Base-by-base conservation (phyloP, 2,113 vertebrate species). In the Cavia aperea region DNA sequence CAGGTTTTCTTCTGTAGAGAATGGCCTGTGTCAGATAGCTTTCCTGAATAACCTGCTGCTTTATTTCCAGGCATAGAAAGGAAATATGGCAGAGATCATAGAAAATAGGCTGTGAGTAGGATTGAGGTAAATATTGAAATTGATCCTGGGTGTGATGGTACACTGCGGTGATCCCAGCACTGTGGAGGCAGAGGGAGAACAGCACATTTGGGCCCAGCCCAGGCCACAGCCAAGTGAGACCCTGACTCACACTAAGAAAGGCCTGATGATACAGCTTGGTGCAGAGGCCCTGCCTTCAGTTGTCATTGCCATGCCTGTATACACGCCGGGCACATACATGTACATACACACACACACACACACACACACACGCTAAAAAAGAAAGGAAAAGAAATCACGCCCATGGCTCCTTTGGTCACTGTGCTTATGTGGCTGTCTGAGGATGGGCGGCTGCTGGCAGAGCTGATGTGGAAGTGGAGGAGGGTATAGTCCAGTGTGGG, bases 401-500 rank as follows among this genome's bases (percentile, higher is more conserved):
- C 72, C 21, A 1, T 13, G 10, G 75, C 29, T 4, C 31, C 14
- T 0, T 18, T 26, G 81, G 39, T 46, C 14, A 13, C 19, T 21
- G 39, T 58, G 6, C 62, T 24, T 43, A 1, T 84, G 58, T 4
- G 7, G 73, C 46, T 1, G 31, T 51, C n/a, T 4, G n/a, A 36
- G 14, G 58, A 60, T 9, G 23, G 46, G 66, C 16, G 36, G 18
- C 73, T 18, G 6, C 23, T 36, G 62, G 29, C 87, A 39, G 54
- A 68, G 73, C 54, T 19, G 29, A 23, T 23, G 63, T 7, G 1
- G 2, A 58, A 39, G 39, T 13, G 43, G 43, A 89, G 33, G 70
- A 70, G 12, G 49, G n/a, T 15, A 6, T 0, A 14, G 14, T 4
- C 51, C 36, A 5, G 3, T 29, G 3, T 43, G 26, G 12, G 78